A percentile compares a stretch with the other conserved stretches of the same genome.
Evolutionary conservation across 2,113 vertebrate species (phyloP).

Genomic region (Motacilla alba): DNA sequence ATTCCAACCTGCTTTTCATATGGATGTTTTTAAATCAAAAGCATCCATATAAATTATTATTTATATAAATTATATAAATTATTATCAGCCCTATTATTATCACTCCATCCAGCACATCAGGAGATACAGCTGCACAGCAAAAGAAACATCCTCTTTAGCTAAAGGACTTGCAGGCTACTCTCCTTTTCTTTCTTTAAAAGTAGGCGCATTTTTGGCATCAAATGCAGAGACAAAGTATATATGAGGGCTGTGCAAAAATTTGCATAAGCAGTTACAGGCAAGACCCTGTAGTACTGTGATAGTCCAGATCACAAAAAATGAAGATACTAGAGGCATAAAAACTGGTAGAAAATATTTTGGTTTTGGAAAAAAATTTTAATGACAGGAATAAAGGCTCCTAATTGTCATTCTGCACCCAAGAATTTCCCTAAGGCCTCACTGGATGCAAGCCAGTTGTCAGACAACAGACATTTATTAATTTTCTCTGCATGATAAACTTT

Average conservation of each 20-base stretch:
- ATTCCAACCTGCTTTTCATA: not conserved
- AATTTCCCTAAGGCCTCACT: not conserved
- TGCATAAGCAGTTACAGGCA: rapidly evolving
- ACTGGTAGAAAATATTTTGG: not conserved
- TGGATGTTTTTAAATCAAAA: not conserved
- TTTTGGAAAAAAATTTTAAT: not conserved
- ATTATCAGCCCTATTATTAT: not conserved
- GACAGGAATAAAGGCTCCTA: not conserved
- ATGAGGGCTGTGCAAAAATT: not conserved
- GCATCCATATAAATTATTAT: not conserved
- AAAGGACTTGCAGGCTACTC: not conserved
- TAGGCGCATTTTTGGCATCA: not conserved
- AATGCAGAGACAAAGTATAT: not conserved
- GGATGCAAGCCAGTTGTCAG: not conserved
- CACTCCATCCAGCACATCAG: not conserved
- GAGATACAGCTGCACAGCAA: not conserved
- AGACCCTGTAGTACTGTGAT: not conserved
- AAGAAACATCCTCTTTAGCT: not conserved
- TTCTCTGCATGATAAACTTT: not conserved
- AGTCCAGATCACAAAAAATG: not conserved
- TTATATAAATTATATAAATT: not conserved
- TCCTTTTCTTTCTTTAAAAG: not conserved
- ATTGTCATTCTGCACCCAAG: not conserved
- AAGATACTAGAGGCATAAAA: not conserved
- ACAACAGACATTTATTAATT: not conserved